These are phyloP conservation scores for Amphiduros pacificus DNA, from an alignment of 2,888 invertebrate species.

Conservation along the genomic window DNA sequence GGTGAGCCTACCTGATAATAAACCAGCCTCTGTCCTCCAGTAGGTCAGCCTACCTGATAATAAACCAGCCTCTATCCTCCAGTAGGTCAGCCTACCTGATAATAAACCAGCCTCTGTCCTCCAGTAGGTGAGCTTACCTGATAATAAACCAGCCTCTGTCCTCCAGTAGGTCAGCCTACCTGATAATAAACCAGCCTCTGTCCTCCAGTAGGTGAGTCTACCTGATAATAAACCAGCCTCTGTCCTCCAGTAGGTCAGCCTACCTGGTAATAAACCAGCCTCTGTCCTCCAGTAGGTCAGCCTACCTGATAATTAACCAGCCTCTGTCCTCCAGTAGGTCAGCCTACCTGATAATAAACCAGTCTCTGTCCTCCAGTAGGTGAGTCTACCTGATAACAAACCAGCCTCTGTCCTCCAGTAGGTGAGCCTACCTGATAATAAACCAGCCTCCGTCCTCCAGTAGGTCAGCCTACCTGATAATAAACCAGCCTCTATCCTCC, in stretches of 20 bases:
- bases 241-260: slow-evolving; percentile 76
- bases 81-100: slow-evolving; percentile 81
- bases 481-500: slow-evolving; percentile 91
- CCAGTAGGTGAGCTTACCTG: slow-evolving; percentile 78
- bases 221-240: slow-evolving; percentile 95
- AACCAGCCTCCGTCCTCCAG: slow-evolving; percentile 91
- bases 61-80: slow-evolving; percentile 91
- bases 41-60: slow-evolving; percentile 80
- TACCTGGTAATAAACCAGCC: slow-evolving; percentile 95
- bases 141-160: slow-evolving; percentile 95
- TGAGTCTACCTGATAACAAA: slow-evolving; percentile 86
- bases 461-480: slow-evolving; percentile 80
- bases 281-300: slow-evolving; percentile 80
- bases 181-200: slow-evolving; percentile 91
- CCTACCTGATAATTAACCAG: slow-evolving; percentile 88
- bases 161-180: slow-evolving; percentile 78
- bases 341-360: slow-evolving; percentile 86
- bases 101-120: slow-evolving; percentile 92
- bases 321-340: slow-evolving; percentile 88
- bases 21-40: slow-evolving; percentile 91
- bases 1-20: slow-evolving; percentile 80
- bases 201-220: slow-evolving; percentile 78
- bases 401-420: slow-evolving; percentile 88
- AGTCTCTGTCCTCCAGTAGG: slow-evolving; percentile 86
- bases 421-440: slow-evolving; percentile 80